Evolutionary conservation across 1,140 invertebrate species (phyloP), one percentile per base, ranked within the genome.

Genomic region (Paracyclopina nana): DNA sequence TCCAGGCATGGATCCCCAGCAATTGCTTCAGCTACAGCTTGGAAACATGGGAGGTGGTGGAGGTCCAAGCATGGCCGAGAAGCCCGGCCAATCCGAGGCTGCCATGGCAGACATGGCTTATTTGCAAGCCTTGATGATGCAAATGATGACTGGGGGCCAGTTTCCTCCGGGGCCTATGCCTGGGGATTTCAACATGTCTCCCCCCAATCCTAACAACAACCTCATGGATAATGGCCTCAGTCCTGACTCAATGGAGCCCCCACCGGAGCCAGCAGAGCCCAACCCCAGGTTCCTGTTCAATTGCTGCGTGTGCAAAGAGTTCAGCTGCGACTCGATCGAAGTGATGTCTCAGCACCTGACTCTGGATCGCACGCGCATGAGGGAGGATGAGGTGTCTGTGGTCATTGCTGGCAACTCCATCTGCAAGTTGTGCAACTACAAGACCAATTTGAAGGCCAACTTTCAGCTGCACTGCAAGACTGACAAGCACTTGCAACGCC

Each of bases 391-490:
- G 61, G 87, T 95, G 55, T 75, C 90, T n/a, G 77, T 85, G 4
- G 71, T 90, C 5, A 77, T 84, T 29, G 81, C 81, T 30, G 90
- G 88, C 26, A 84, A 88, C 59, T 96, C 94, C 65, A 80, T 94
- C 50, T 99, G 94, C 66, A 90, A 92, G 65, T 70, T 98, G 12
- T 98, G 94, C 70, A 86, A 84, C 50, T 99, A 99, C 68, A 96
- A 94, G 64, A 98, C 94, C 1, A 94, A 92, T 63, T 70, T 98
- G 18, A 98, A 98, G 64, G 94, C 94, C 5, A 99, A 99, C 68
- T 99, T 98, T 68, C 92, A 98, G 66, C 73, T 99, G 14, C 94
- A 99, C 62, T 96, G 91, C 63, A 96, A 97, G 67, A 98, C 94
- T 24, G 94, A 99, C 67, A 99, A 99, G 65, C 94, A 99, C 70